These are phyloP conservation scores for Anoplolepis gracilipes DNA, from an alignment of 1,140 invertebrate genomes.

Conservation along the genomic window DNA sequence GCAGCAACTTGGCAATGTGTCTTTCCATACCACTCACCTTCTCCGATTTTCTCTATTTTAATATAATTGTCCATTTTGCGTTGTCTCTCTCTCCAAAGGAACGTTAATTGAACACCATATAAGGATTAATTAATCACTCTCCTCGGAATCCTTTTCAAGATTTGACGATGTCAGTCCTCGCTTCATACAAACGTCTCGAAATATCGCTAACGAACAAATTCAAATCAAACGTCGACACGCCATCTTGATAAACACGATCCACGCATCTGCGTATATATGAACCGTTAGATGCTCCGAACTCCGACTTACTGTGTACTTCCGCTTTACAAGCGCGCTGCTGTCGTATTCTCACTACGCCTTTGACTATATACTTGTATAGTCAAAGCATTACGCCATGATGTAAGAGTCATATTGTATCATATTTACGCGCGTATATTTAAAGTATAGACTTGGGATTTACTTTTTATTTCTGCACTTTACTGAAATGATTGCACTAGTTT, in stretches of 20 bases:
- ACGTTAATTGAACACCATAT: too few relatives aligned
- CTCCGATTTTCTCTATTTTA: slow-evolving; percentile 98
- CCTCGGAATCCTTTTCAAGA: neutral
- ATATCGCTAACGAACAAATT: slow-evolving; percentile 78
- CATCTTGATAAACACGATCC: slow-evolving; percentile 75
- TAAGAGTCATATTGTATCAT: too few relatives aligned
- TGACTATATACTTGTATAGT: neutral
- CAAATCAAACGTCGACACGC: slow-evolving; percentile 80
- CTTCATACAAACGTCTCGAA: slow-evolving; percentile 34
- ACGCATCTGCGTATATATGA: slow-evolving; percentile 1
- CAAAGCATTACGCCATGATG: too few relatives aligned
- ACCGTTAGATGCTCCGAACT: neutral
- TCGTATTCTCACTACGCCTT: neutral
- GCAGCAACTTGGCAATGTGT: neutral
- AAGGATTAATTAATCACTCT: too few relatives aligned
- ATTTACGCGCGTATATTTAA: too few relatives aligned
- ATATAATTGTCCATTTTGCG: slow-evolving; percentile 94
- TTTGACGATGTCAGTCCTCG: neutral
- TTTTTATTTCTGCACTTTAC: too few relatives aligned
- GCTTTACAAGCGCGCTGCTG: neutral
- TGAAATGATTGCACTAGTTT: too few relatives aligned
- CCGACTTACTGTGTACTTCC: neutral
- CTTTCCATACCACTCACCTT: slow-evolving; percentile 88
- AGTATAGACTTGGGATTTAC: too few relatives aligned
- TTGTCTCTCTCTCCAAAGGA: too few relatives aligned